Evolutionary conservation across 2,113 vertebrate genomes (phyloP), one percentile per base, ranked within the genome.

Genomic region (Lipotes vexillifer): DNA sequence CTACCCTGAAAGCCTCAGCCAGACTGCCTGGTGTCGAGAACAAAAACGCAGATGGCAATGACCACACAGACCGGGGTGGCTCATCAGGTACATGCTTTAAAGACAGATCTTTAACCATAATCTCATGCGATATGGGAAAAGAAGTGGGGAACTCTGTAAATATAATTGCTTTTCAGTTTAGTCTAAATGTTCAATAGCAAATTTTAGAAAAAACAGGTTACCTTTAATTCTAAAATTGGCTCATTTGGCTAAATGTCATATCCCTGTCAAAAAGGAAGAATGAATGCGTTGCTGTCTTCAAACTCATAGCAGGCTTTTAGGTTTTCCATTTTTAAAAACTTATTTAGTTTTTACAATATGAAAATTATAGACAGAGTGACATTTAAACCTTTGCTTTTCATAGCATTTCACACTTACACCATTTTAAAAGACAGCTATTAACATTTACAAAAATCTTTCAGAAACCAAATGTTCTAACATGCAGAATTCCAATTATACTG

Each of bases 351-450:
- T 98, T 98, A 98, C 98, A 98, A 93, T 98, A 98, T 97, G 97
- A 98, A 98, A 98, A 99, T 98, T 99, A 98, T 98, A 98, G 98
- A 98, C 97, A 97, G 92, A 66, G 96, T 99, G 99, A 99, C 98
- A 99, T 99, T 99, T 99, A 99, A 99, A 98, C 98, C 98, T 99
- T 99, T 98, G 97, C 98, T 99, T 99, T 99, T 99, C 98, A 98
- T 98, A 98, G 98, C 98, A 98, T 99, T 99, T 99, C 98, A 99
- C 98, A 98, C 98, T 99, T 98, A 98, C 97, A 98, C 98, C 97
- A 98, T 99, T 99, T 98, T 98, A 98, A 99, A 99, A 98, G 98
- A 98, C 98, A 98, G 98, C 98, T 99, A 99, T 99, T 99, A 99
- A 99, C 99, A 99, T 99, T 99, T 99, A 98, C 98, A 99, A 98